A percentile compares a stretch with the other conserved stretches of the same genome.
Evolutionary conservation across 2,888 invertebrate genomes (phyloP).

Genomic region (Schizaphis graminum): DNA sequence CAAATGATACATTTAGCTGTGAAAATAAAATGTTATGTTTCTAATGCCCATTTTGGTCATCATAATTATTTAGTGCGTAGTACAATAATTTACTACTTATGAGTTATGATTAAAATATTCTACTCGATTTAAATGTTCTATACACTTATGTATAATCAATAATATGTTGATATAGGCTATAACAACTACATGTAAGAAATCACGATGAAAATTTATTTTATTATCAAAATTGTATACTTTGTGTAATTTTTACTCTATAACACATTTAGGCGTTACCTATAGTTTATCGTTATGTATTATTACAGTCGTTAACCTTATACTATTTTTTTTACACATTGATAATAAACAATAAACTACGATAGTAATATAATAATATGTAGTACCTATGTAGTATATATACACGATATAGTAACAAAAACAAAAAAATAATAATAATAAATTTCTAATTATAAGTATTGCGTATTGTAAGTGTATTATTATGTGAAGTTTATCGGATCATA

Average conservation of each 20-base stretch:
- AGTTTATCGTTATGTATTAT: background rate
- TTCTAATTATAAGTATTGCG: constrained; percentile 7
- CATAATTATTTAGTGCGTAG: background rate
- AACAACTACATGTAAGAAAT: background rate
- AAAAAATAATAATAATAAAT: constrained; percentile 13
- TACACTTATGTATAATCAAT: background rate
- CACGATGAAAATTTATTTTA: background rate
- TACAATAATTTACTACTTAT: background rate
- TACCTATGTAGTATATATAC: background rate
- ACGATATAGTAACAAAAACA: background rate
- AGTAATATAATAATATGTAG: background rate
- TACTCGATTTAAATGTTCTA: background rate
- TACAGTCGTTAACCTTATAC: background rate
- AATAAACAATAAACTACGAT: background rate
- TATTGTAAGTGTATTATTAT: constrained; percentile 6
- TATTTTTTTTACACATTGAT: background rate
- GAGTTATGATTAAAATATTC: background rate
- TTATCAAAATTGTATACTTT: background rate
- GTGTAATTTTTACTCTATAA: background rate
- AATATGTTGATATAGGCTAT: background rate
- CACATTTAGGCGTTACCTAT: background rate
- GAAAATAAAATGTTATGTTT: background rate
- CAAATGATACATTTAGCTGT: background rate
- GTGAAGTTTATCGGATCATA: background rate
- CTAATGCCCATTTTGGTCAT: background rate